phyloP scores from a whole-genome alignment of 2,888 invertebrate species.

The Agriopis aurantiaria region DNA sequence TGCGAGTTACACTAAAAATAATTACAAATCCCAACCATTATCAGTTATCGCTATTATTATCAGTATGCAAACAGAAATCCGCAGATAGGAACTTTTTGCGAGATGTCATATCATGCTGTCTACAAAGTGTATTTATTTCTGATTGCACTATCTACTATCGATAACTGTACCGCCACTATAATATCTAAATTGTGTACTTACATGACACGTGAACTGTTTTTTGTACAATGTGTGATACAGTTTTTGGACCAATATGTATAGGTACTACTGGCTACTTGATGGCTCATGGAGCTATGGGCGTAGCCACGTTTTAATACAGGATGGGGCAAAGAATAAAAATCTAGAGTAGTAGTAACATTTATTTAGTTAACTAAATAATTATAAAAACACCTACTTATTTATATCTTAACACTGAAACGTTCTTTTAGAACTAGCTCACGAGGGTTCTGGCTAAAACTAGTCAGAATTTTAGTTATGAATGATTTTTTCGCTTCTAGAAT shows the following conservation, averaged over 20 bases:
- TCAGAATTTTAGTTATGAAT: too few relatives aligned
- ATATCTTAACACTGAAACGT: too few relatives aligned
- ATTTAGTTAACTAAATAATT: too few relatives aligned
- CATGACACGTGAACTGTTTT: constrained; percentile 18
- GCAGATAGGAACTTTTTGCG: constrained; percentile 68
- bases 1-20: constrained; percentile 62
- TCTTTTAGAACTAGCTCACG: too few relatives aligned
- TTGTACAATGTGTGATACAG: neutral
- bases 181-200: constrained; percentile 49
- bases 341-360: too few relatives aligned
- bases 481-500: too few relatives aligned
- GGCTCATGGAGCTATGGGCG: neutral
- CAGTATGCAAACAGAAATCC: constrained; percentile 68
- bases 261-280: neutral
- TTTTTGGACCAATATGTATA: neutral
- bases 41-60: constrained; percentile 67
- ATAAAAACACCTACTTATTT: too few relatives aligned
- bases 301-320: too few relatives aligned
- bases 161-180: constrained; percentile 54
- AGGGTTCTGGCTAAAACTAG: too few relatives aligned
- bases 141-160: constrained; percentile 68
- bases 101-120: constrained; percentile 71
- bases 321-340: too few relatives aligned
- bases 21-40: constrained; percentile 68
- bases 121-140: constrained; percentile 71